Base-by-base conservation (phyloP, 2,888 invertebrate genomes). In the Rhimphoctona megacephalus region DNA sequence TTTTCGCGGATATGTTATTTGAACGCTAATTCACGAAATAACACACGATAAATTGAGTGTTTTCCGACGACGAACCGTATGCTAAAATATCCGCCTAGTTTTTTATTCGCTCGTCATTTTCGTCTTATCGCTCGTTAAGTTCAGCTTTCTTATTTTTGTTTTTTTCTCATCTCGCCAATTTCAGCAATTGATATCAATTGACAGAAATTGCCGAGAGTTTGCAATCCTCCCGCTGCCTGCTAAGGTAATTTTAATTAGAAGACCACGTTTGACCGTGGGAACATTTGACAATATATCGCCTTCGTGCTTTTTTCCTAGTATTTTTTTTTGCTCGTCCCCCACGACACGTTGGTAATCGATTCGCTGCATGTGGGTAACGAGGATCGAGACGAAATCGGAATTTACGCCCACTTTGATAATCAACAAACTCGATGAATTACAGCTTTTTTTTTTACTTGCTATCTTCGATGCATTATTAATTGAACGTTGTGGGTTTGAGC, bases 141-240 rank as follows among this genome's bases (percentile, higher is more conserved):
- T 70, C 14, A 46, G 49, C 61, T 74, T 69, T n/a, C 52, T 30
- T 66, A 49, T 57, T 73, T 67, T 85, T 74, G 52, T 78, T 77
- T 80, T 54, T 33, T 39, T 70, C 30, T 57, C 57, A 17, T 25
- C 30, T 30, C 30, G 76, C 72, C 82, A 85, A 85, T 82, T 81
- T 80, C 54, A 66, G n/a, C 82, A 87, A 87, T 87, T 87, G 87
- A 80, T 87, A 79, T 79, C 87, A 85, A 87, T 87, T 85, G 85
- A 85, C 79, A 43, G 78, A 73, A 83, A 77, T 80, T 67, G 81
- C 70, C 81, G 83, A 83, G 76, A 70, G 81, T 76, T 76, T 67
- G 30, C 46, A 73, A 81, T 61, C 54, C 30, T 74, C 72, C 61
- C 84, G 76, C 70, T 30, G 36, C 70, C 33, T 14, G 39, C 22